A percentile compares a stretch with the other conserved stretches of the same genome.
phyloP scores from a whole-genome alignment of 2,888 invertebrate genomes.

The Orchesellides sinensis region DNA sequence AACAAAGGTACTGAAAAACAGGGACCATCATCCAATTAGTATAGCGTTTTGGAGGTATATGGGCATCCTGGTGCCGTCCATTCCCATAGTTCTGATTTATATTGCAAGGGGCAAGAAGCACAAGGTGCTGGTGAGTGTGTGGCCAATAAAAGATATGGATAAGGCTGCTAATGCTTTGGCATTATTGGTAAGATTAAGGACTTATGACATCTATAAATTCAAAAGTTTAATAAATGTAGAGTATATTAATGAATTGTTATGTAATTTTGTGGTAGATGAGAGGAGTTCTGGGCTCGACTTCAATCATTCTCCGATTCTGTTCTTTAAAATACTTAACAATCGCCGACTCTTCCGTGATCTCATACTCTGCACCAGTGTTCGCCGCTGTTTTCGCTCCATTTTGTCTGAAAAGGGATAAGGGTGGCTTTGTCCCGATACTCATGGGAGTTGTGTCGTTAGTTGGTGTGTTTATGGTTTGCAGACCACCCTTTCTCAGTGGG shows the following conservation, averaged over 20 bases:
- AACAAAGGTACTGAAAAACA: slow-evolving; percentile 66
- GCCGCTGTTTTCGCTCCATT: slow-evolving; percentile 68
- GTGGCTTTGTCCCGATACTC: slow-evolving; percentile 61
- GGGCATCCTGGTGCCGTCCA: slow-evolving; percentile 61
- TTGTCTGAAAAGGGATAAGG: slow-evolving; percentile 64
- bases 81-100: slow-evolving; percentile 58
- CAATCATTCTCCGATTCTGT: slow-evolving; percentile 66
- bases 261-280: slow-evolving; percentile 50
- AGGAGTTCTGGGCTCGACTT: slow-evolving; percentile 66
- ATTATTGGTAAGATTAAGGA: slow-evolving; percentile 34
- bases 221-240: not conserved
- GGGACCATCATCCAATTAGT: slow-evolving; percentile 65
- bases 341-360: slow-evolving; percentile 67
- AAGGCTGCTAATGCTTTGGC: slow-evolving; percentile 52
- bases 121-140: slow-evolving; percentile 55
- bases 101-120: slow-evolving; percentile 24
- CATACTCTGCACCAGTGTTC: slow-evolving; percentile 68
- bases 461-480: slow-evolving; percentile 61
- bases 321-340: slow-evolving; percentile 65
- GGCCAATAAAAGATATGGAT: slow-evolving; percentile 57
- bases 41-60: slow-evolving; percentile 71
- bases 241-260: not conserved
- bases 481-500: slow-evolving; percentile 68
- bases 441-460: slow-evolving; percentile 41
- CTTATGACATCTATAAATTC: not conserved